Conservation (phyloP, 2,797 vertebrate species). For the Danio choprae region DNA sequence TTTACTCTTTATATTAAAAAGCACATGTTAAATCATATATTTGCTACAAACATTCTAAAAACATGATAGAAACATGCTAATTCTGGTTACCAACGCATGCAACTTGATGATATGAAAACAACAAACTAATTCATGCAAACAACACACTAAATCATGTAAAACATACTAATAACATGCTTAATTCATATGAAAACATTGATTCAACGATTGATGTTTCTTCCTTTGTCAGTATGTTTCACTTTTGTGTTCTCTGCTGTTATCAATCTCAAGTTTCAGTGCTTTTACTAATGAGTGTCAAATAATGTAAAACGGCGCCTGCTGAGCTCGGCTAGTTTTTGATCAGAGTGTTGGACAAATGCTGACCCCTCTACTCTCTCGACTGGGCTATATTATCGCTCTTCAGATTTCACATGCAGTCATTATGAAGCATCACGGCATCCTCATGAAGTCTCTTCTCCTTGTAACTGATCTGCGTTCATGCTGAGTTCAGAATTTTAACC, state of each 20-base stretch:
- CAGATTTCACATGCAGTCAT: conserved; percentile 43
- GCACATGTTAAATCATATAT: too few species aligned
- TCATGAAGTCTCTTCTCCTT: conserved; percentile 29
- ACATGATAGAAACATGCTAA: too few species aligned
- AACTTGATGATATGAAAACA: too few species aligned
- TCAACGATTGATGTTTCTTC: not conserved
- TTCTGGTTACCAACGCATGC: too few species aligned
- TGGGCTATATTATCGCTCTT: conserved; percentile 34
- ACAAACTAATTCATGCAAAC: too few species aligned
- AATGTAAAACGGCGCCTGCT: not conserved
- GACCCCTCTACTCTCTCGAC: conserved; percentile 26
- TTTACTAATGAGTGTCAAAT: conserved; percentile 34
- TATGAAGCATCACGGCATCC: conserved; percentile 42
- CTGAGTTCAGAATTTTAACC: conserved; percentile 47
- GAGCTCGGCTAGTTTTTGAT: conserved; percentile 25
- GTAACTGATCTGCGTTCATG: conserved; percentile 50
- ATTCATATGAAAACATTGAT: too few species aligned
- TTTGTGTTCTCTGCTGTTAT: not conserved
- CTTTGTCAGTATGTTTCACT: not conserved
- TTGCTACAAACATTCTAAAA: too few species aligned
- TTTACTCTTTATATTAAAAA: too few species aligned
- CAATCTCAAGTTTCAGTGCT: conserved; percentile 40
- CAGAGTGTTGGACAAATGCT: conserved; percentile 9
- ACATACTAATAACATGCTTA: too few species aligned
- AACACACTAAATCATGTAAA: too few species aligned